phyloP scores from a whole-genome alignment of 2,888 invertebrate genomes.

The Caprella mutica region DNA sequence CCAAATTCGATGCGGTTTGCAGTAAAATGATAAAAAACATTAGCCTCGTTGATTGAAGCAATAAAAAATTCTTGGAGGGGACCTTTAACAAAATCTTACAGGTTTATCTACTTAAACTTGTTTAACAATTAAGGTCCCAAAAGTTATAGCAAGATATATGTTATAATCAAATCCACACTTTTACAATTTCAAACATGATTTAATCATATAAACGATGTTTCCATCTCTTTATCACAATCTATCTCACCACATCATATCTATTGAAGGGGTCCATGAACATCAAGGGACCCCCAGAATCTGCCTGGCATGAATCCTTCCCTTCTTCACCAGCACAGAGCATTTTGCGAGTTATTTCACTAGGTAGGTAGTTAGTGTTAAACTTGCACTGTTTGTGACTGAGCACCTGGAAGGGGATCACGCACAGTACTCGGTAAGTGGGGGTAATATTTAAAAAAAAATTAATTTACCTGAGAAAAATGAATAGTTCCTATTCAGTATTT shows the following conservation, averaged over 20 bases:
- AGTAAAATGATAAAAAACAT: too few relatives aligned
- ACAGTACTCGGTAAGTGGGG: background rate
- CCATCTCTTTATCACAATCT: background rate
- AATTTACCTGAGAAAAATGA: background rate
- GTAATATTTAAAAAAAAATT: background rate
- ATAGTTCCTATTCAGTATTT: too few relatives aligned
- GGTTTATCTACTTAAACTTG: too few relatives aligned
- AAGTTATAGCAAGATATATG: too few relatives aligned
- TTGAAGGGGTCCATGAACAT: slow-evolving; percentile 10
- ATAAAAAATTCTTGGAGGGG: too few relatives aligned
- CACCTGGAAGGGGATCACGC: background rate
- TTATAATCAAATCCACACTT: background rate
- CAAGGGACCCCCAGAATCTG: slow-evolving; percentile 11
- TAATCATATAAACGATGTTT: background rate
- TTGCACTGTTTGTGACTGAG: slow-evolving; percentile 1
- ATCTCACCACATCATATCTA: slow-evolving; percentile 23
- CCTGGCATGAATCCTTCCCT: slow-evolving; percentile 19
- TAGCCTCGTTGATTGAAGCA: too few relatives aligned
- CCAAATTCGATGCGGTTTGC: too few relatives aligned
- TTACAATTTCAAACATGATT: background rate
- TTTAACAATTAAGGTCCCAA: too few relatives aligned
- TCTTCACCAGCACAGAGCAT: slow-evolving; percentile 16
- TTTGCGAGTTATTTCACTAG: background rate
- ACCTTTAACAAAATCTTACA: too few relatives aligned
- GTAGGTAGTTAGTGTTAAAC: background rate